A percentile compares a stretch with the other conserved stretches of the same genome.
Evolutionary conservation across 2,113 vertebrate genomes (phyloP).

Genomic region (Clarias batrachus): DNA sequence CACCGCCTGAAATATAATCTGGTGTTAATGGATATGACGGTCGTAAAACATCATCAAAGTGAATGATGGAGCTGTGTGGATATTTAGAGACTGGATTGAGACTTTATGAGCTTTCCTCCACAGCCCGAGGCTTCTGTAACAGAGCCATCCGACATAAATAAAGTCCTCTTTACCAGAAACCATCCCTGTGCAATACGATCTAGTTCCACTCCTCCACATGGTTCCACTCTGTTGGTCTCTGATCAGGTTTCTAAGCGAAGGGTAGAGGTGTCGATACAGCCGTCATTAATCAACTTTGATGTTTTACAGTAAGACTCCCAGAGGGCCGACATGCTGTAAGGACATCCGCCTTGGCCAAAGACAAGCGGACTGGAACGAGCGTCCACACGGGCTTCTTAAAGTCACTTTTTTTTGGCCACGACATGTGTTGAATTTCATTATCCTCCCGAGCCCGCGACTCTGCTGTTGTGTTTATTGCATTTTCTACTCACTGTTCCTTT

Average conservation of each 20-base stretch:
- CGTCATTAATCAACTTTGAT: conserved; percentile 32
- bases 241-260: conserved; percentile 28
- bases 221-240: conserved; percentile 20
- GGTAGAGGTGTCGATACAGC: conserved; percentile 3
- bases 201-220: conserved; percentile 23
- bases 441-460: too few relatives aligned
- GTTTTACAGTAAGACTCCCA: conserved; percentile 34
- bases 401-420: neutral
- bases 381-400: neutral
- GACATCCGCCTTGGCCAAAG: neutral
- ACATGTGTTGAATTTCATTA: neutral
- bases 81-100: conserved; percentile 14
- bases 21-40: conserved; percentile 10
- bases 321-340: neutral
- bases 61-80: conserved; percentile 23
- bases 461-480: too few relatives aligned
- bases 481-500: too few relatives aligned
- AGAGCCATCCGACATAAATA: conserved; percentile 33
- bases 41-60: conserved; percentile 2
- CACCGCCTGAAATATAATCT: conserved; percentile 6
- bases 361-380: neutral
- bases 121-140: conserved; percentile 27
- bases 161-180: conserved; percentile 40
- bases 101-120: conserved; percentile 15
- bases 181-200: conserved; percentile 26